Evolutionary conservation across 2,113 vertebrate genomes (phyloP), one percentile per base, ranked within the genome.

Genomic region (Onychorhynchus coronatus): DNA sequence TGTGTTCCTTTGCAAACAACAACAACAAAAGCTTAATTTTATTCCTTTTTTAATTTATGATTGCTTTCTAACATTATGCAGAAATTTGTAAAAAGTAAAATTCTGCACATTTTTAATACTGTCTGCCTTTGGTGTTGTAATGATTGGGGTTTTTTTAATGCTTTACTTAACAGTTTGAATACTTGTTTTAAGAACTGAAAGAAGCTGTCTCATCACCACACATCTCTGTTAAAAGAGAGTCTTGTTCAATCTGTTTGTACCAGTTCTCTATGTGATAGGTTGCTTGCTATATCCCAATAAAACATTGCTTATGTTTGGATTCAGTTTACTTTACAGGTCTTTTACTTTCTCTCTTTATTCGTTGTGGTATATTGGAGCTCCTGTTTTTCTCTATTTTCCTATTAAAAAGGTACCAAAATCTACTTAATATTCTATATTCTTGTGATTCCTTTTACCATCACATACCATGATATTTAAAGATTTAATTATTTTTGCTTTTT

Each of bases 221-320:
- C 85, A 97, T 98, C 97, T 98, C 98, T 98, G 98, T 98, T 98
- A 94, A 97, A 98, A 98, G 97, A 98, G 97, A 97, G 94, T 95
- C 91, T 96, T 93, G 91, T 97, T 97, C 84, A 96, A 85, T 91
- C 88, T 96, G 94, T 97, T 95, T 97, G 92, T 97, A 96, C 97
- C 75, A 53, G 89, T 96, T 91, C 88, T 95, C 95, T 95, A 94
- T 97, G 96, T 96, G 95, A 93, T 95, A 98, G 93, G 96, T 97
- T 95, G 97, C 97, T 95, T 97, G 95, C 98, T 96, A 44, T 96
- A 91, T 92, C 62, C 44, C 91, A 98, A 98, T 98, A 98, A 98
- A 98, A 81, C 88, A 93, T 97, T 97, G 89, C 63, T 96, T 97
- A 88, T 74, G 79, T 96, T 98, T 97, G 91, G 85, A 93, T 94